phyloP scores from a whole-genome alignment of 64 coral and sea anemone species.

The Actinia equina region DNA sequence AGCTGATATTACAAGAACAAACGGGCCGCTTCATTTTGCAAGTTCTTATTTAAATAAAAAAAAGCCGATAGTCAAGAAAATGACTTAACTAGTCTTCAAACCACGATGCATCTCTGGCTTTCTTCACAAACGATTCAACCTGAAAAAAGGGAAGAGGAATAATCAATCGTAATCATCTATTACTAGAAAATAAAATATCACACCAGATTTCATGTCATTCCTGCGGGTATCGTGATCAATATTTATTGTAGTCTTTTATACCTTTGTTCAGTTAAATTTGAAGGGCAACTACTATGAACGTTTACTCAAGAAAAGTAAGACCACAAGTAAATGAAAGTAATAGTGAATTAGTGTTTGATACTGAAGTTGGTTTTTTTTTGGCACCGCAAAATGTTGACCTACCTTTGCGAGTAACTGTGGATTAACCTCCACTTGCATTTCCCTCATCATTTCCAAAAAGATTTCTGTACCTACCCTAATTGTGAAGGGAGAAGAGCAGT shows the following conservation, averaged over 20 bases:
- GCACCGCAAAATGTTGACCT: not conserved
- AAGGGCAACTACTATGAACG: no score
- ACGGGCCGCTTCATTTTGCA: not conserved
- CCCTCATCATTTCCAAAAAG: conserved; percentile 88
- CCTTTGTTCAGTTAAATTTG: no score
- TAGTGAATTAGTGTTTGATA: no score
- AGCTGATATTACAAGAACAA: not conserved
- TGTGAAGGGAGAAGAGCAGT: no score
- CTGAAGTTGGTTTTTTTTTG: no score
- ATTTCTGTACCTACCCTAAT: conserved; percentile 79
- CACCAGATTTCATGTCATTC: no score
- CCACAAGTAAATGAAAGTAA: no score
- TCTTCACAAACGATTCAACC: conserved; percentile 84
- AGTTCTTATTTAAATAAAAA: not conserved
- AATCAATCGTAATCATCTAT: no score
- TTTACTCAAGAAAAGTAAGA: no score
- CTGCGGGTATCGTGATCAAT: no score
- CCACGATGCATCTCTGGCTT: conserved; percentile 91
- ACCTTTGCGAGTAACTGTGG: conserved; percentile 79
- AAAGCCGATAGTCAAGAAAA: not conserved
- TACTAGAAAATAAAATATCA: no score
- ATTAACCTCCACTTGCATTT: conserved; percentile 83
- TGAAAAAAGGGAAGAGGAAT: not conserved
- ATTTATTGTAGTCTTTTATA: no score
- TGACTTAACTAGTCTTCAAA: conserved; percentile 21